These are phyloP conservation scores for Epirrita christyi DNA, from an alignment of 2,888 invertebrate species.

Conservation along the genomic window DNA sequence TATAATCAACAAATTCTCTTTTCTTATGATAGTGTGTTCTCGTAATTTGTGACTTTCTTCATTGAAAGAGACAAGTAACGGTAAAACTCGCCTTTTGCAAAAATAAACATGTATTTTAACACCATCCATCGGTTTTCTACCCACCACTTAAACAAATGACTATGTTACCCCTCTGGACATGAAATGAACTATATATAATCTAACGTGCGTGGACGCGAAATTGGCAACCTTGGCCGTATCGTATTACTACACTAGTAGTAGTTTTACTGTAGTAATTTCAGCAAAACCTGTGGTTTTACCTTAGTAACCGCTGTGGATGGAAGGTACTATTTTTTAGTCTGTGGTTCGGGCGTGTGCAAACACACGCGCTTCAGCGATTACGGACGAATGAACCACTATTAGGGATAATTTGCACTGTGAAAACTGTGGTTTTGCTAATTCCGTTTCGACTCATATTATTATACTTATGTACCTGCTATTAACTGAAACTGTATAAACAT, in stretches of 20 bases:
- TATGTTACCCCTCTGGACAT: slow-evolving; percentile 27
- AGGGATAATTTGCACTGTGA: slow-evolving; percentile 28
- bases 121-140: slow-evolving; percentile 13
- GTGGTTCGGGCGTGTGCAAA: not conserved
- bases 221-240: slow-evolving; percentile 38
- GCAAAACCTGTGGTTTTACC: slow-evolving; percentile 1
- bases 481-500: no score
- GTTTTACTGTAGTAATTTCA: slow-evolving; percentile 12
- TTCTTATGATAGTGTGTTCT: no score
- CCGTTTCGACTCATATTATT: not conserved
- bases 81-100: slow-evolving; percentile 15
- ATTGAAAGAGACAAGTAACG: slow-evolving; percentile 3
- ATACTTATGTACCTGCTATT: no score
- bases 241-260: slow-evolving; percentile 16
- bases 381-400: slow-evolving; percentile 22
- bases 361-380: slow-evolving; percentile 29
- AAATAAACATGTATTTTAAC: slow-evolving; percentile 27
- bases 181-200: slow-evolving; percentile 34
- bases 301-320: slow-evolving; percentile 3
- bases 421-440: slow-evolving; percentile 25
- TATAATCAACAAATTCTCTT: no score
- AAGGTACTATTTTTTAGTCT: slow-evolving; percentile 5
- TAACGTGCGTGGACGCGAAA: slow-evolving; percentile 34
- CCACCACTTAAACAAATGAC: slow-evolving; percentile 25
- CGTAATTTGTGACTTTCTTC: no score